Evolutionary conservation across 2,888 invertebrate species (phyloP), one percentile per base, ranked within the genome.

Genomic region (Drosophila formosana): DNA sequence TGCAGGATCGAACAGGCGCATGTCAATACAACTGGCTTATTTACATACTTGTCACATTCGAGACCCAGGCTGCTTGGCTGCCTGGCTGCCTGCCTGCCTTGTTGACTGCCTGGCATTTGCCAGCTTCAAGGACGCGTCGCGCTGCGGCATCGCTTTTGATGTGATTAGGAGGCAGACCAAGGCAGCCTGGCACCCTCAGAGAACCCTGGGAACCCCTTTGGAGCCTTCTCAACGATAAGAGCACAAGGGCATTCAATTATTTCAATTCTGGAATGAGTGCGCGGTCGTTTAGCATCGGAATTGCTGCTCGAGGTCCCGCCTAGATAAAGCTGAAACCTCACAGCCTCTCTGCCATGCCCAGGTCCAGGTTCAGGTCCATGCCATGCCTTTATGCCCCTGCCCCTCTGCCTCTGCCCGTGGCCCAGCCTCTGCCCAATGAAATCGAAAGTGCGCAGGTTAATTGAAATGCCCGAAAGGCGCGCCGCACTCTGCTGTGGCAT

Each of bases 381-480:
- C 37, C 37, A 11, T 9, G 32, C 34, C 34, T 34, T 34, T 9
- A 11, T 11, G 45, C 32, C 37, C 3, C 32, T 47, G 46, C 3
- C 52, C 9, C 51, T 23, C 51, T 23, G 30, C 18, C 41, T 0
- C 28, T 5, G 4, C 13, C 30, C 8, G 46, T 13, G 43, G 45
- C 32, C 13, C 26, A 57, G 56, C 46, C 62, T 56, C 39, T 66
- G 58, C 66, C 63, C 75, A 84, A 81, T 75, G 87, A 86, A 86
- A 86, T 81, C 80, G 85, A 86, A 86, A 86, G 85, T 86, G 85
- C 87, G 81, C 82, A 70, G 83, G 81, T 82, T 86, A 86, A 86
- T 86, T 86, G 85, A 86, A 86, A 87, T 87, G 80, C 82, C 85
- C 78, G 71, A 82, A 79, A 81, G 84, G 82, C 69, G 78, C 64